A percentile compares a stretch with the other conserved stretches of the same genome.
Conservation (phyloP, 2,797 vertebrate species). For the Eleutherodactylus coqui region DNA sequence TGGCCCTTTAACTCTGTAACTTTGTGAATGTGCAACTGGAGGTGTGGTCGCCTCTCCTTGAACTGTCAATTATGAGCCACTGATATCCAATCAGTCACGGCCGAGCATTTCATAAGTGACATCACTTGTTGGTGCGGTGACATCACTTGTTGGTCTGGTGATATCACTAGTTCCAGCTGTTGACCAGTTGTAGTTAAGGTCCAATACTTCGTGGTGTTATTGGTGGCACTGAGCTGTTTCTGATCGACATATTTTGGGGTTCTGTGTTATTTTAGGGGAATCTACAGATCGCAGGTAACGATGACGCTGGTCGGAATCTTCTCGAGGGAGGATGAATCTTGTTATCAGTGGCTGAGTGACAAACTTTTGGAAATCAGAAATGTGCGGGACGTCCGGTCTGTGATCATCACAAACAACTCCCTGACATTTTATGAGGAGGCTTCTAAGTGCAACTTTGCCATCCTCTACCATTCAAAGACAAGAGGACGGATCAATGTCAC, state of each 20-base stretch:
- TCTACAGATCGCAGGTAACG: neutral
- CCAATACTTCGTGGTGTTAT: neutral
- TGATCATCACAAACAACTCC: slow-evolving; percentile 6
- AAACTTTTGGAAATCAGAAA: neutral
- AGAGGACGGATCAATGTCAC: slow-evolving; percentile 40
- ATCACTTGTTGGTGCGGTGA: neutral
- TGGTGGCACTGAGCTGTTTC: neutral
- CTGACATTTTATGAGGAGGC: neutral
- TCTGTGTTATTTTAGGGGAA: neutral
- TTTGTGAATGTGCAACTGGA: too few species aligned
- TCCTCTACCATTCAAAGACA: slow-evolving; percentile 41
- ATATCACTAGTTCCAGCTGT: neutral
- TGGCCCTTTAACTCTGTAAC: too few species aligned
- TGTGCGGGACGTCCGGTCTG: slow-evolving; percentile 7
- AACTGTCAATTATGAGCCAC: too few species aligned
- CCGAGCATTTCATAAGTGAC: too few species aligned
- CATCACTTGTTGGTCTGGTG: neutral
- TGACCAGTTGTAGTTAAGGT: neutral
- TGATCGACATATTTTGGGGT: neutral
- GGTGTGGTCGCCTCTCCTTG: too few species aligned
- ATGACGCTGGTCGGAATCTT: slow-evolving; percentile 16
- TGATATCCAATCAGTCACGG: too few species aligned
- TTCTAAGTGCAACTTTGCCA: slow-evolving; percentile 14
- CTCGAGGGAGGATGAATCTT: neutral
- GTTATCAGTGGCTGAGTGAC: neutral